Conservation (phyloP, 2,797 vertebrate species). For the Mastacembelus armatus region DNA sequence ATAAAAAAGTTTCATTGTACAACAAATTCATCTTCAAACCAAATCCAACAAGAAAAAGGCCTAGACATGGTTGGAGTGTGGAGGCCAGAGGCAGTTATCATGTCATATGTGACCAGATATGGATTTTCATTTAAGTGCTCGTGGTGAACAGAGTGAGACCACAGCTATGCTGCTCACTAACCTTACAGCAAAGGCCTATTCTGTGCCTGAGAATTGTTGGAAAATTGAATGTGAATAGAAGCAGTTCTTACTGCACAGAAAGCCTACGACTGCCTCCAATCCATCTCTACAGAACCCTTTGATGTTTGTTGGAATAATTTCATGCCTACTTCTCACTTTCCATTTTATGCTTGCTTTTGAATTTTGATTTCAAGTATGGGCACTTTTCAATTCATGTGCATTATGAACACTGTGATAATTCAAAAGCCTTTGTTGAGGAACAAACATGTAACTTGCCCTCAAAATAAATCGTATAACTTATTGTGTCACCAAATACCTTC, state of each 20-base stretch:
- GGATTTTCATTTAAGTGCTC: constrained; percentile 61
- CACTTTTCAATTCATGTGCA: constrained; percentile 73
- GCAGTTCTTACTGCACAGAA: constrained; percentile 58
- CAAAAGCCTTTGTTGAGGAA: constrained; percentile 74
- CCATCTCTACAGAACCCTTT: constrained; percentile 77
- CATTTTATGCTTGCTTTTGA: constrained; percentile 76
- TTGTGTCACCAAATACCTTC: constrained; percentile 46
- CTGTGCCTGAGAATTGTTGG: constrained; percentile 56
- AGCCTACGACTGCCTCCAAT: constrained; percentile 71
- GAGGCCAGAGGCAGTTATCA: constrained; percentile 54
- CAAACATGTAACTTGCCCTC: constrained; percentile 71
- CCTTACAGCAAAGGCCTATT: constrained; percentile 44
- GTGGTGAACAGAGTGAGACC: constrained; percentile 57
- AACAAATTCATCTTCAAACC: constrained; percentile 39
- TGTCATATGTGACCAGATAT: constrained; percentile 56
- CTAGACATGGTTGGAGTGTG: constrained; percentile 39
- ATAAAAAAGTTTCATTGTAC: constrained; percentile 24
- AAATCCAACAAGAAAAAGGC: constrained; percentile 24
- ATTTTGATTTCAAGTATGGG: constrained; percentile 77
- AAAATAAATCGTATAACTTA: constrained; percentile 54
- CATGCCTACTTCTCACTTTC: constrained; percentile 78
- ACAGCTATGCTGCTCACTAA: constrained; percentile 39
- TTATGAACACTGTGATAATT: constrained; percentile 75
- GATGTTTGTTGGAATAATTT: constrained; percentile 81
- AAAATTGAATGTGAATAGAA: constrained; percentile 72